A percentile compares a stretch with the other conserved stretches of the same genome.
Evolutionary conservation across 2,797 vertebrate species (phyloP).

Genomic region (Apogon hyalosoma): DNA sequence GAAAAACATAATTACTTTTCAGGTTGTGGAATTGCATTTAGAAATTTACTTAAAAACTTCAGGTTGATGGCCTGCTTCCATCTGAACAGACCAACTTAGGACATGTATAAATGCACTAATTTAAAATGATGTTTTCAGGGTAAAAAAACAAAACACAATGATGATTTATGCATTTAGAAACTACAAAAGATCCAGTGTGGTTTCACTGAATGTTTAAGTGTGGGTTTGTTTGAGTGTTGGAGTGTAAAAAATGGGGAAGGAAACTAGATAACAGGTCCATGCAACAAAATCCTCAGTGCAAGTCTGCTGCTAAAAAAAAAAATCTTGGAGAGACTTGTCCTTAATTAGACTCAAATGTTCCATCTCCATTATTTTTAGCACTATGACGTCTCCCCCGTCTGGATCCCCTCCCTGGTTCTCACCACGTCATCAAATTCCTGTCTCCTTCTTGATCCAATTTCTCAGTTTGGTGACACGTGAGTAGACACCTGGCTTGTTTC

Average conservation of each 20-base stretch:
- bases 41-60: conserved; percentile 5
- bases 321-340: conserved; percentile 35
- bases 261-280: conserved; percentile 43
- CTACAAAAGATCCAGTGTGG: conserved; percentile 3
- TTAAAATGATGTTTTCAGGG: conserved; percentile 8
- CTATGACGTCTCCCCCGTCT: conserved; percentile 14
- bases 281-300: conserved; percentile 26
- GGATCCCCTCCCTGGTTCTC: conserved; percentile 15
- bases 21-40: not conserved
- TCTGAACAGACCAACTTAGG: conserved; percentile 20
- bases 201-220: not conserved
- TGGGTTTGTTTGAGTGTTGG: not conserved
- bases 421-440: conserved; percentile 67
- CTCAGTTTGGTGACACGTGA: conserved; percentile 80
- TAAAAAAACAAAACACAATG: conserved; percentile 17
- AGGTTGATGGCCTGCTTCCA: not conserved
- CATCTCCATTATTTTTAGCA: conserved; percentile 42
- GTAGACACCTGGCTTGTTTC: conserved; percentile 87
- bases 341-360: conserved; percentile 55
- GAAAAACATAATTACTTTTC: conserved; percentile 8
- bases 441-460: conserved; percentile 76
- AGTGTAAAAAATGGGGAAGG: not conserved
- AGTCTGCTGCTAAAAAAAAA: conserved; percentile 36
- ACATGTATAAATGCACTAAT: conserved; percentile 5
- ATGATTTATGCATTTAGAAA: conserved; percentile 21